These are phyloP conservation scores for Geodia barretti DNA, from an alignment of 37 sponge, comb jelly and placozoan genomes.

Conservation along the genomic window DNA sequence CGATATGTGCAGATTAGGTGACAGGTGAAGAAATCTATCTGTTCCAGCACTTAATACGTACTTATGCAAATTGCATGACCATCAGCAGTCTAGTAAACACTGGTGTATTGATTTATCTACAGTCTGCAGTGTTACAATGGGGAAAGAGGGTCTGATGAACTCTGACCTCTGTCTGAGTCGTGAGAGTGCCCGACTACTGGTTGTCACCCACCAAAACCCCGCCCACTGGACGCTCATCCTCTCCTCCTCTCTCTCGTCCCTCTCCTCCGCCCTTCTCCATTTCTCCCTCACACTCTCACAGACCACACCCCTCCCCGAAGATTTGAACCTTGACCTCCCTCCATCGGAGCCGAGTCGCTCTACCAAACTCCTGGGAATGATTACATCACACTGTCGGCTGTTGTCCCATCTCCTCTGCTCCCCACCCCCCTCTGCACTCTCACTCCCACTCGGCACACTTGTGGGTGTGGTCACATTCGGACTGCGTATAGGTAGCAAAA, in stretches of 20 bases:
- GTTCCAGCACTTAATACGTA: too few species aligned
- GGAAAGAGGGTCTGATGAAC: not conserved
- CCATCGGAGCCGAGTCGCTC: conserved; percentile 21
- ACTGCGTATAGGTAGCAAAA: conserved; percentile 3
- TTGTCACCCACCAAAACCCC: not conserved
- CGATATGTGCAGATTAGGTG: too few species aligned
- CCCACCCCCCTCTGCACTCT: conserved; percentile 5
- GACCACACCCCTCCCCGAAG: not conserved
- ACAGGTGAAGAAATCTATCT: too few species aligned
- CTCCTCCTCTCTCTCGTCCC: not conserved
- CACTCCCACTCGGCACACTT: conserved; percentile 21
- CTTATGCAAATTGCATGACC: too few species aligned
- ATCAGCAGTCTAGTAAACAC: too few species aligned
- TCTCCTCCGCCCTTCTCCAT: not conserved
- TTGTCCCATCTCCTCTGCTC: conserved; percentile 12
- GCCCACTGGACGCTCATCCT: not conserved
- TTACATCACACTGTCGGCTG: conserved; percentile 4
- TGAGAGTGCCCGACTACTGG: conserved; percentile 29
- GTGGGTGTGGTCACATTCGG: conserved; percentile 12
- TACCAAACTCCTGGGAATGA: not conserved
- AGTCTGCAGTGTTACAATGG: not conserved
- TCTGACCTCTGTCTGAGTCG: not conserved
- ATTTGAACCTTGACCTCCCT: conserved; percentile 2
- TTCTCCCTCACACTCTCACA: not conserved
- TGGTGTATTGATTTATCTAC: not conserved